Base-by-base conservation (phyloP, 2,797 vertebrate genomes). In the Yasuhikotakia modesta region DNA sequence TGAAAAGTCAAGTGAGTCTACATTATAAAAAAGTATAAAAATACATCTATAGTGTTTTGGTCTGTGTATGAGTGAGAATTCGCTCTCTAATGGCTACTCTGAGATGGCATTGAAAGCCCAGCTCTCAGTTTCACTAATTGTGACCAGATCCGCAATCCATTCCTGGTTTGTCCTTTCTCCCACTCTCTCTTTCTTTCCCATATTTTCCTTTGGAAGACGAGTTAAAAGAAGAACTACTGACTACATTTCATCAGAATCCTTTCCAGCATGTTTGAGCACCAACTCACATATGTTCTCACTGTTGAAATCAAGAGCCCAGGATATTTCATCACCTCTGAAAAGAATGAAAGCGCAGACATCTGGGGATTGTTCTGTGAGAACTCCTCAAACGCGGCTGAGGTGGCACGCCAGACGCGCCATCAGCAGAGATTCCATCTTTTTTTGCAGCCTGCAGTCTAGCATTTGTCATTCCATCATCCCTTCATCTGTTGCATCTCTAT, bases 111-210 rank as follows among this genome's bases (percentile, higher is more conserved):
- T 72, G 81, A 83, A 74, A 74, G 74, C 81, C 68, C 79, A 72
- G 61, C 79, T 83, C 83, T 84, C 85, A 78, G 75, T 85, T 84
- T 81, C 81, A 78, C 79, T 86, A 83, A 85, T 81, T 81, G 85
- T 73, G 32, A 85, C 86, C 81, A 19, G 73, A 86, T 85, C 81
- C 77, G 58, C 70, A 86, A 79, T 79, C 74, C 76, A 79, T 79
- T 66, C 19, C 27, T 57, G 39, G 32, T 22, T 50, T 14, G 27
- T 32, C 22, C 52, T 67, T 64, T 53, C 35, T 77, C 32, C 63
- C 53, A 16, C 32, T 73, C 64, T 52, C 48, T 65, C 55, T 79
- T 78, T 66, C 52, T 80, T 76, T 69, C 72, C 72, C 72, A 73
- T 50, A 72, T 72, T 57, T 35, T 77, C 61, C 55, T 70, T 81